Evolutionary conservation across 1,140 invertebrate species (phyloP).

Genomic region (Drosophila nebulosa): DNA sequence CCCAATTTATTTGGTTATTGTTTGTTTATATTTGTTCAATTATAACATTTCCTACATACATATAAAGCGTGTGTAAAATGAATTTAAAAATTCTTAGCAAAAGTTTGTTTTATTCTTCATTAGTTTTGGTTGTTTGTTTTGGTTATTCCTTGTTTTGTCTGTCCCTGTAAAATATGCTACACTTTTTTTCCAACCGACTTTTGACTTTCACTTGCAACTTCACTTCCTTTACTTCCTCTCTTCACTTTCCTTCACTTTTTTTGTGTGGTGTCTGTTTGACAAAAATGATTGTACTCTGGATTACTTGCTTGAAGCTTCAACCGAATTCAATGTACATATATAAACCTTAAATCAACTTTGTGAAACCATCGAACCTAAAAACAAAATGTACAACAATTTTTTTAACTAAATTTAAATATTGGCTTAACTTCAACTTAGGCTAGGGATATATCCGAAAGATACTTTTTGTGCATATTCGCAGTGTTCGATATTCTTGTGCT

Average conservation of each 20-base stretch:
- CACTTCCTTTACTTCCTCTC: background rate
- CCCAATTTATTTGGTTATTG: background rate
- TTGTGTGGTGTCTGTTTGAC: conserved; percentile 66
- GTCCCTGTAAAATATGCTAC: conserved; percentile 65
- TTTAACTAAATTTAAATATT: conserved; percentile 9
- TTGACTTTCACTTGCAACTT: background rate
- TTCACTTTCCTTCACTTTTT: conserved; percentile 13
- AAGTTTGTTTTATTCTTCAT: conserved; percentile 28
- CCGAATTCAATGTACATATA: conserved; percentile 52
- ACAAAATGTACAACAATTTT: background rate
- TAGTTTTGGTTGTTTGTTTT: conserved; percentile 14
- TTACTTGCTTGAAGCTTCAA: conserved; percentile 71
- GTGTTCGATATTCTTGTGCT: conserved; percentile 29
- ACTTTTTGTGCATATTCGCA: conserved; percentile 56
- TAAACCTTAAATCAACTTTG: conserved; percentile 51
- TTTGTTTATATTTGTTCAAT: background rate
- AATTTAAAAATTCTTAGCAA: conserved; percentile 67
- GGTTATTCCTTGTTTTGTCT: conserved; percentile 22
- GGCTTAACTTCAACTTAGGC: conserved; percentile 54
- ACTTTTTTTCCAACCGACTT: conserved; percentile 4
- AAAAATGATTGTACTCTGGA: conserved; percentile 78
- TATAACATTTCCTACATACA: conserved; percentile 15
- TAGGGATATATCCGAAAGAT: conserved; percentile 56
- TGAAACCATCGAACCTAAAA: conserved; percentile 70
- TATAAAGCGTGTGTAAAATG: conserved; percentile 59